Evolutionary conservation across 2,113 vertebrate species (phyloP).

Genomic region (Toxostoma redivivum): DNA sequence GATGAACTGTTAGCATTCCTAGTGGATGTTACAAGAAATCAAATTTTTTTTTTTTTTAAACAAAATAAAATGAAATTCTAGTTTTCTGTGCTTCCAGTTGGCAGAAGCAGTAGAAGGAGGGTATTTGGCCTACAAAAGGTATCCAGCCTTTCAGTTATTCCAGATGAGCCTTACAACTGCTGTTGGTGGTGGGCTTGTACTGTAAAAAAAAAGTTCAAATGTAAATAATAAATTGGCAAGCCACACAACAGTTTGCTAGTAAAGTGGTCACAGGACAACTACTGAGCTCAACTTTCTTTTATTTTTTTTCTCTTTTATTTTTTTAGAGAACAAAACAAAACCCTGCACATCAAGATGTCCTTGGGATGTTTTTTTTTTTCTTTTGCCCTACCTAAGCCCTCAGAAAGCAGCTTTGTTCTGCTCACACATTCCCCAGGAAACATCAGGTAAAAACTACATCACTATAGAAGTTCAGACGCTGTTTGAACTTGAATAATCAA

Average conservation of each 20-base stretch:
- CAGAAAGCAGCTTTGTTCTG: not conserved
- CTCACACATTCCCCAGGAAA: constrained; percentile 32
- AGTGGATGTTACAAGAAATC: constrained; percentile 86
- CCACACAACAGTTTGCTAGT: constrained; percentile 66
- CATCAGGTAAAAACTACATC: not conserved
- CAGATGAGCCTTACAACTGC: constrained; percentile 91
- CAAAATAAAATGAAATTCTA: constrained; percentile 82
- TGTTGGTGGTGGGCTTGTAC: constrained; percentile 99
- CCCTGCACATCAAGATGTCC: constrained; percentile 38
- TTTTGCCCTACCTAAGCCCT: not conserved
- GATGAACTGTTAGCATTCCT: constrained; percentile 93
- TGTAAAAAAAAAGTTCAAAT: constrained; percentile 75
- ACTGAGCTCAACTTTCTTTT: constrained; percentile 13
- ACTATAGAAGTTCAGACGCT: not conserved
- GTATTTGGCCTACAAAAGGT: constrained; percentile 76
- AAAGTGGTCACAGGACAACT: constrained; percentile 61
- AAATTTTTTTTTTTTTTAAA: constrained; percentile 69
- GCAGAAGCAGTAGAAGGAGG: constrained; percentile 79
- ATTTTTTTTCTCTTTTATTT: not conserved
- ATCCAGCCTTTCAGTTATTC: constrained; percentile 85
- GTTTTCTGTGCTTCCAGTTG: constrained; percentile 84
- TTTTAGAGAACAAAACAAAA: not conserved
- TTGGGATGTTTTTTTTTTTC: not conserved
- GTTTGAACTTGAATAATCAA: not conserved
- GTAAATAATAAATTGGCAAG: constrained; percentile 72